Evolutionary conservation across 2,797 vertebrate genomes (phyloP).

Genomic region (Acanthurus lineatus): DNA sequence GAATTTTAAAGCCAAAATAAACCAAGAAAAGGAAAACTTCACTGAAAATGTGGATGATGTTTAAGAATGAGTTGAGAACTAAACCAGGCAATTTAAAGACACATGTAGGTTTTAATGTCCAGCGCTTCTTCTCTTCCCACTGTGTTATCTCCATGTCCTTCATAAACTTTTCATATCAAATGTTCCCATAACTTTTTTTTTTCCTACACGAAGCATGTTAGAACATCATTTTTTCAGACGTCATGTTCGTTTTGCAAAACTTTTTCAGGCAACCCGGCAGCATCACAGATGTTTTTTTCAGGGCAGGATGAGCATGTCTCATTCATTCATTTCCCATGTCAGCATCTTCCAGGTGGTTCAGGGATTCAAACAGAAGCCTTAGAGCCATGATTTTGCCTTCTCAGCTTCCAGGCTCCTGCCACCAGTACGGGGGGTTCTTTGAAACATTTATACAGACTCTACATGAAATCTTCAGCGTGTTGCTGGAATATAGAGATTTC

Average conservation of each 20-base stretch:
- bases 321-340: slow-evolving; percentile 26
- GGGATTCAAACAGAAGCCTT: slow-evolving; percentile 27
- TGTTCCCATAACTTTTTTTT: slow-evolving; percentile 32
- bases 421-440: slow-evolving; percentile 16
- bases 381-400: slow-evolving; percentile 28
- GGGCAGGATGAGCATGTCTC: slow-evolving; percentile 50
- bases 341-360: slow-evolving; percentile 40
- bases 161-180: slow-evolving; percentile 58
- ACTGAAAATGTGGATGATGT: not conserved
- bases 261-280: slow-evolving; percentile 24
- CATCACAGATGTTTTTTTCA: slow-evolving; percentile 54
- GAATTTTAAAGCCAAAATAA: not conserved
- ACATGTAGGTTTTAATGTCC: not conserved
- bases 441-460: slow-evolving; percentile 49
- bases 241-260: slow-evolving; percentile 37
- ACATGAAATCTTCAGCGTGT: slow-evolving; percentile 23
- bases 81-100: not conserved
- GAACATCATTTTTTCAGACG: slow-evolving; percentile 42
- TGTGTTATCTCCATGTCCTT: slow-evolving; percentile 38
- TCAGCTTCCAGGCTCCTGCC: slow-evolving; percentile 11
- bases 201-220: slow-evolving; percentile 25
- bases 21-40: not conserved
- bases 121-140: not conserved
- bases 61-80: not conserved
- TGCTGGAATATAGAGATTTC: slow-evolving; percentile 26